Percentiles rank a stretch among this genome's conserved stretches.
phyloP scores from a whole-genome alignment of 2,888 invertebrate genomes.

The Chorisops tibialis region DNA sequence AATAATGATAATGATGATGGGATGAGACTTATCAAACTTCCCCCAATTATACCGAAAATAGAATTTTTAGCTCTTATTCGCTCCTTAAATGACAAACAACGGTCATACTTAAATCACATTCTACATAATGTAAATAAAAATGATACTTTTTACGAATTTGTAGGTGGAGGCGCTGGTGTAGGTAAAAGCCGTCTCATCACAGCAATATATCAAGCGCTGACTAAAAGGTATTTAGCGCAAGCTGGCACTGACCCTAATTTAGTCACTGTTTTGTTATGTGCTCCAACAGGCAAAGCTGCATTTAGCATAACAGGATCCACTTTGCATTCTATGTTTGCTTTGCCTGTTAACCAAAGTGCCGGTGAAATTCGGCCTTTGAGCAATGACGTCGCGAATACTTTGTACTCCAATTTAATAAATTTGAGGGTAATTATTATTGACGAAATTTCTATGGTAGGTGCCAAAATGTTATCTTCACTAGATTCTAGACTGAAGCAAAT shows the following conservation, averaged over 20 bases:
- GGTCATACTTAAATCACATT: not conserved
- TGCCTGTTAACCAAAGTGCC: not conserved
- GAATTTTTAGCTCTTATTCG: not conserved
- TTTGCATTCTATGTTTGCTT: not conserved
- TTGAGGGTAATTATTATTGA: constrained; percentile 41
- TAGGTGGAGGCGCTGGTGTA: too few relatives aligned
- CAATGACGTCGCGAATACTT: too few relatives aligned
- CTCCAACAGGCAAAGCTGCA: too few relatives aligned
- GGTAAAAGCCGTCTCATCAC: not conserved
- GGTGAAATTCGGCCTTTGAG: too few relatives aligned
- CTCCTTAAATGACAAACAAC: not conserved
- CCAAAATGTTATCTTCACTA: constrained; percentile 35
- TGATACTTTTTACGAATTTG: too few relatives aligned
- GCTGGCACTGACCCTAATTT: not conserved
- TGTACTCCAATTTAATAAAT: not conserved
- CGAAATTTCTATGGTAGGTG: constrained; percentile 43
- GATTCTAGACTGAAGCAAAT: constrained; percentile 38
- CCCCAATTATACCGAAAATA: too few relatives aligned
- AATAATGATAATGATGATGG: too few relatives aligned
- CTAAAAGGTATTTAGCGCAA: not conserved
- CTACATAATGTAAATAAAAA: too few relatives aligned
- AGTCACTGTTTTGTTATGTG: too few relatives aligned
- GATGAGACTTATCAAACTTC: too few relatives aligned
- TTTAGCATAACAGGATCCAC: too few relatives aligned
- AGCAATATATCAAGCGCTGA: not conserved